Base-by-base conservation (phyloP, 2,888 invertebrate species). In the Steinernema hermaphroditum region DNA sequence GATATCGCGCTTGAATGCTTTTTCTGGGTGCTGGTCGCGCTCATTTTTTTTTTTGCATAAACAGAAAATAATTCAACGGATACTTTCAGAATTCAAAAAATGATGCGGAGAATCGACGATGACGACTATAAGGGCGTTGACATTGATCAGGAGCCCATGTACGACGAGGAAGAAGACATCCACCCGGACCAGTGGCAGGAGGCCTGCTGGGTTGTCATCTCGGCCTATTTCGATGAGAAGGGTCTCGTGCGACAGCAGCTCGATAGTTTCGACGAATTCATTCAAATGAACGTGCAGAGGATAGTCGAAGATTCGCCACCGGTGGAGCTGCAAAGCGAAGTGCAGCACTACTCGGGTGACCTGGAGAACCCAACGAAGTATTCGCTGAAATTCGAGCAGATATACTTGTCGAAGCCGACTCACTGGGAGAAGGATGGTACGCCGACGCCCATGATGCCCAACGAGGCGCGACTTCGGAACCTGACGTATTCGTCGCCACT, bases 401-500 rank as follows among this genome's bases (percentile, higher is more conserved):
- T 98, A 87, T 98, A 99, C 87, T 88, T 99, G 62, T 97, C 97
- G 0, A 98, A 98, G 88, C 98, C 98, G 1, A 99, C 97, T 8
- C 98, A 99, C 90, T 99, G 98, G 98, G 98, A 99, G 88, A 98
- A 98, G 89, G 98, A 98, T 90, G 98, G 98, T 86, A 94, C 96
- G 0, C 96, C 97, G 16, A 93, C 94, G 73, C 96, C 96, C 74
- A 96, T 99, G 96, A 98, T 98, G 96, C 98, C 98, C 0, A 99
- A 98, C 86, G 98, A 98, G 76, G 98, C 98, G 2, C 91, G 98
- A 76, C 90, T 99, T 71, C 91, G 98, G 74, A 99, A 98, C 72
- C 82, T 77, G 79, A 89, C 89, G 0, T 98, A 98, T 88, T 96
- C 97, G 0, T 97, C 98, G 0, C 98, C 98, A 0, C 89, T 99